These are phyloP conservation scores for Euura saliciscinereae DNA, from an alignment of 1,140 invertebrate species.

Conservation along the genomic window DNA sequence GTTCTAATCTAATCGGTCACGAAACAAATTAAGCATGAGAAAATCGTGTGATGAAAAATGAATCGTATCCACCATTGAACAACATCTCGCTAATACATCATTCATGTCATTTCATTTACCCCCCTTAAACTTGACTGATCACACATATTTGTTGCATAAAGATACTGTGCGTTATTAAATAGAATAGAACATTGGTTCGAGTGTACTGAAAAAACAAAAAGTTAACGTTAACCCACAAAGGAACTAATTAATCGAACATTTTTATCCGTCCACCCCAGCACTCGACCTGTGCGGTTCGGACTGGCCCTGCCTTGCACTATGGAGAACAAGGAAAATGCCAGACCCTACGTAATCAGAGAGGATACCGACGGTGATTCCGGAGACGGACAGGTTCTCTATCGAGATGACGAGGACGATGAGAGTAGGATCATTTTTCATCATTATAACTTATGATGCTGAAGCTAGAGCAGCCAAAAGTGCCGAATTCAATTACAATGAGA, in stretches of 20 bases:
- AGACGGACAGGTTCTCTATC: slow-evolving; percentile 76
- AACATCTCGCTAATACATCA: too few species aligned
- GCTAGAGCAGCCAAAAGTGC: too few species aligned
- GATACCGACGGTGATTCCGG: slow-evolving; percentile 66
- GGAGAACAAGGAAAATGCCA: slow-evolving; percentile 86
- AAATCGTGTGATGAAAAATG: slow-evolving; percentile 31
- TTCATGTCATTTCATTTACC: background rate
- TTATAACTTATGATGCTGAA: too few species aligned
- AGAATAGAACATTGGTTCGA: slow-evolving; percentile 52
- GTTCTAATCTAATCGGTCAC: slow-evolving; percentile 29
- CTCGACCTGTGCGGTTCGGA: slow-evolving; percentile 79
- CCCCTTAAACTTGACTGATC: too few species aligned
- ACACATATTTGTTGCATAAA: too few species aligned
- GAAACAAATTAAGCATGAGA: slow-evolving; percentile 49
- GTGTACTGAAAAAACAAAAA: slow-evolving; percentile 15
- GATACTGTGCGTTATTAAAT: background rate
- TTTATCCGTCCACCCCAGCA: slow-evolving; percentile 59
- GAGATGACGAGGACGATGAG: slow-evolving; percentile 79
- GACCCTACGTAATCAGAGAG: slow-evolving; percentile 74
- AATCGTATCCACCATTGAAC: background rate
- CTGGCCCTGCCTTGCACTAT: slow-evolving; percentile 72
- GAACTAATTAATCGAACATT: slow-evolving; percentile 18
- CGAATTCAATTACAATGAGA: too few species aligned
- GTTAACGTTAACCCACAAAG: slow-evolving; percentile 31
- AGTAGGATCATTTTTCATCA: slow-evolving; percentile 40